Base-by-base conservation (phyloP, 2,797 vertebrate species). In the Melanotaenia parkinsoni region DNA sequence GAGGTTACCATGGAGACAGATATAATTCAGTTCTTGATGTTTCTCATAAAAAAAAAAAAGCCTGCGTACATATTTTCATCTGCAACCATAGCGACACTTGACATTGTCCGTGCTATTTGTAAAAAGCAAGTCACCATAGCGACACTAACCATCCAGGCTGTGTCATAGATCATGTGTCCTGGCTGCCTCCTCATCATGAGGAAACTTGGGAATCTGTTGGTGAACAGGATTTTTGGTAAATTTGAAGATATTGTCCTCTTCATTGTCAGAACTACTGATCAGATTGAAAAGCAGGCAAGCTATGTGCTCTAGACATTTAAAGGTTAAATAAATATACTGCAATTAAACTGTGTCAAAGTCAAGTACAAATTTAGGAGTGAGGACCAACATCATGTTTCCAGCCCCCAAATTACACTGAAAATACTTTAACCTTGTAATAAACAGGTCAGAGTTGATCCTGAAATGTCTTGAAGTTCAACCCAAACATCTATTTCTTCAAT, bases 11-110 rank as follows among this genome's bases (percentile, higher is more conserved):
- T 93, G 91, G 91, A 90, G 85, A 93, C 91, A 83, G 86, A 89
- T 90, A 91, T 92, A 92, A 91, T 92, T 91, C 88, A 81, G 83
- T 90, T 92, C 87, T 93, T 93, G 88, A 91, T 91, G 90, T 91
- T 92, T 92, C 84, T 91, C 84, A 87, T 91, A 50, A 79, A 82
- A 82, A 83, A 82, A 83, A 83, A 81, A 88, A 89, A 86, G 72
- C 74, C 86, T 88, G 88, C 88, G 85, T 89, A 88, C 88, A 93
- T 90, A 89, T 91, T 94, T 93, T 90, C 87, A 93, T 91, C 86
- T 91, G 91, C 89, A 93, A 88, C 91, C 90, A 91, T 92, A 90
- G 88, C 85, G 87, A 93, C 90, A 91, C 91, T 91, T 92, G 91
- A 93, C 88, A 93, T 91, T 92, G 91, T 92, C 88, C 78, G 72